These are phyloP conservation scores for Piprites chloris DNA, from an alignment of 2,113 vertebrate species.

Conservation along the genomic window DNA sequence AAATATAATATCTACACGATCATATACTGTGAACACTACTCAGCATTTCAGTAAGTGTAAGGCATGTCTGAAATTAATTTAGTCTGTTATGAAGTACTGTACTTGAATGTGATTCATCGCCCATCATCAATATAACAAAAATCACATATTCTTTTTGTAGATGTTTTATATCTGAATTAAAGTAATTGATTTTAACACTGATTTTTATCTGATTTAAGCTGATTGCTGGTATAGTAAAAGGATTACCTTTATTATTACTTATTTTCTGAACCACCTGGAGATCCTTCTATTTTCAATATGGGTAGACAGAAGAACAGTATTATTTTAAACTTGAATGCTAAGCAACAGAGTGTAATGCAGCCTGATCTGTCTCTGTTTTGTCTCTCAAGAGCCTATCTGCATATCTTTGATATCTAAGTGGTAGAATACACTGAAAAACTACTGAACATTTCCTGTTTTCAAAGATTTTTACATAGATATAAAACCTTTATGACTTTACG, in stretches of 20 bases:
- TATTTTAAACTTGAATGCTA: neutral
- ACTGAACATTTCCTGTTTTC: neutral
- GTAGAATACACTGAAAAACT: neutral
- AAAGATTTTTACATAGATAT: neutral
- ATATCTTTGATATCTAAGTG: neutral
- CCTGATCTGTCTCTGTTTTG: neutral
- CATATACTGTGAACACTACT: neutral
- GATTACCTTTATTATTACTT: neutral
- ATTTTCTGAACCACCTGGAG: neutral
- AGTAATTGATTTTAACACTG: neutral
- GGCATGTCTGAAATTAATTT: neutral
- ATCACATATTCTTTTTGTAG: neutral
- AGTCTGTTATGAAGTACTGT: neutral
- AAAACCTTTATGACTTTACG: neutral
- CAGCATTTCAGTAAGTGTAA: neutral
- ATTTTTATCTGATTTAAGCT: neutral
- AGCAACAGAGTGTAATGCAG: neutral
- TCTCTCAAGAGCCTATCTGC: neutral
- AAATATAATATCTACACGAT: neutral
- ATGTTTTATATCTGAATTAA: neutral
- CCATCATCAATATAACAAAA: neutral
- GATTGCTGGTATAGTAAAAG: neutral
- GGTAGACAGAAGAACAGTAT: neutral
- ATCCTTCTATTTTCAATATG: neutral
- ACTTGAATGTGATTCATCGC: neutral